Base-by-base conservation (phyloP, 2,888 invertebrate species). In the Odontomyia ornata region DNA sequence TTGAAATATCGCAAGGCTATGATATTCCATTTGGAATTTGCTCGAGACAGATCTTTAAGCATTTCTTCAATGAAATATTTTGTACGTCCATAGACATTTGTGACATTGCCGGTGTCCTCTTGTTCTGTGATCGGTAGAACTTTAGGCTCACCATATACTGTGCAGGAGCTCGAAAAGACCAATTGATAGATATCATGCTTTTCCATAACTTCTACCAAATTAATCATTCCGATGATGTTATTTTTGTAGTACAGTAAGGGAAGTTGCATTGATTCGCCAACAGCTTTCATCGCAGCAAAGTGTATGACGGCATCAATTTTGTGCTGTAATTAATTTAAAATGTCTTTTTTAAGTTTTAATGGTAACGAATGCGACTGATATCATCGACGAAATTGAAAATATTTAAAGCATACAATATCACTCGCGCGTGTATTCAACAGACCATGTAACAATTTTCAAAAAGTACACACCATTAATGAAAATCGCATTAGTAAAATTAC, bases 21-120 rank as follows among this genome's bases (percentile, higher is more conserved):
- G 83, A 92, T 92, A 88, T 89, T 91, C 93, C 93, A 93, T 82
- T 90, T 89, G 85, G 91, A 88, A 83, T 96, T 94, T 62, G 96
- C 93, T 65, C 85, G 87, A 81, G 93, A 93, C 7, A 97, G 86
- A 85, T 98, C 97, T 84, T 93, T 93, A 85, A 98, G 89, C 83
- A 98, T 96, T 88, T 97, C 95, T 87, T 98, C 98, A 80, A 96
- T 94, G 89, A 97, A 95, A 87, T 91, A 96, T 87, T 98, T 98
- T 56, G 96, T 94, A 86, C 93, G 93, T 76, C 97, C 98, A 87
- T 98, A 98, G 1, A 98, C 96, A 88, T 95, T 95, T 72, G 97
- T 95, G 81, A 96, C 93, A 52, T 94, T 92, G 0, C 97, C 97
- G 0, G 93, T 94, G 30, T 93, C 93, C 85, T 95, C 95, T 0